phyloP scores from a whole-genome alignment of 2,888 invertebrate species.

The Chloroclysta siterata region DNA sequence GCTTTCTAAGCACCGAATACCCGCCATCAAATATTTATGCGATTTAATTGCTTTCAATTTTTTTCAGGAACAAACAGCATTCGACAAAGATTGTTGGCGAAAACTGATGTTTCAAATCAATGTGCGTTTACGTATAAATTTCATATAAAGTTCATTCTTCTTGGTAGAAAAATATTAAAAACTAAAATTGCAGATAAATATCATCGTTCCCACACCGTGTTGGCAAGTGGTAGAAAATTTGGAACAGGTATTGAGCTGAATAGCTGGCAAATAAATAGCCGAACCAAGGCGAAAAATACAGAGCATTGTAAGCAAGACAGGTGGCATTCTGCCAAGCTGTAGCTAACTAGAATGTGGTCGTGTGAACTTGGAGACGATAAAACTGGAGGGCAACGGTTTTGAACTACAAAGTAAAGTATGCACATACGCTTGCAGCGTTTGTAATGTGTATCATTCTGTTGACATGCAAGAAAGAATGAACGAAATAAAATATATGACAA shows the following conservation, averaged over 20 bases:
- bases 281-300: conserved; percentile 44
- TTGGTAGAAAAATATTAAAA: conserved; percentile 6
- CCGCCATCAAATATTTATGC: too few relatives aligned
- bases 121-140: too few relatives aligned
- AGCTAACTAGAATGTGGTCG: conserved; percentile 35
- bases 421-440: neutral
- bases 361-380: conserved; percentile 19
- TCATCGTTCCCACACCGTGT: conserved; percentile 7
- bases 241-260: conserved; percentile 36
- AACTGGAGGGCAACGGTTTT: conserved; percentile 7
- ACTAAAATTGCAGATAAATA: conserved; percentile 7
- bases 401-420: neutral
- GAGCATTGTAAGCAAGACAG: conserved; percentile 39
- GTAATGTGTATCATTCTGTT: neutral
- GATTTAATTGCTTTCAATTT: too few relatives aligned
- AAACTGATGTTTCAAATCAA: too few relatives aligned
- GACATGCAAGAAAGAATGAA: too few relatives aligned
- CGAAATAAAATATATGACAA: too few relatives aligned
- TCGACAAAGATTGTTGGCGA: too few relatives aligned
- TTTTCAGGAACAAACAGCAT: too few relatives aligned
- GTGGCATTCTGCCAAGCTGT: conserved; percentile 47
- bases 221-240: conserved; percentile 28
- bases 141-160: neutral
- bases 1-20: too few relatives aligned
- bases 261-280: conserved; percentile 45